Percentiles rank a stretch among this genome's conserved stretches.
These are phyloP conservation scores for Tenebrio molitor DNA, from an alignment of 1,140 invertebrate species.

Conservation along the genomic window DNA sequence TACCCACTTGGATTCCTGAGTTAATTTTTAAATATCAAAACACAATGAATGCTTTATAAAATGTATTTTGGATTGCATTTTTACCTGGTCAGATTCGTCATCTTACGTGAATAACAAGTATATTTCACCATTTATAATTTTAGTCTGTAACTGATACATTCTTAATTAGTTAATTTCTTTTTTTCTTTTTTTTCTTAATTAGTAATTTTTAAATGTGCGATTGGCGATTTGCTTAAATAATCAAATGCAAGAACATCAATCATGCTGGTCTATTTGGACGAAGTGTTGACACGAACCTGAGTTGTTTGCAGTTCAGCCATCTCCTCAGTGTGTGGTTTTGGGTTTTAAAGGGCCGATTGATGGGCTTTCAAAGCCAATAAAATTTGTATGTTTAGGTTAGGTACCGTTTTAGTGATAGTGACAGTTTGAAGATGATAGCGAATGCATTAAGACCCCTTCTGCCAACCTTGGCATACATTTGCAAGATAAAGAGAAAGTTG, in stretches of 20 bases:
- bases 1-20: too few species aligned
- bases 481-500: slow-evolving; percentile 10
- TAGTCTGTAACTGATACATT: too few species aligned
- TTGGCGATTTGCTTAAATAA: too few species aligned
- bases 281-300: slow-evolving; percentile 31
- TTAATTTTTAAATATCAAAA: too few species aligned
- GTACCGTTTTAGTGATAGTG: slow-evolving; percentile 33
- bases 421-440: slow-evolving; percentile 22
- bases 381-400: slow-evolving; percentile 36
- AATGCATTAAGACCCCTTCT: slow-evolving; percentile 17
- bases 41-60: too few species aligned
- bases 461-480: slow-evolving; percentile 13
- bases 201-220: neutral
- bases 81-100: too few species aligned
- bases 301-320: slow-evolving; percentile 16
- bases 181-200: neutral
- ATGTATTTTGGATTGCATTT: too few species aligned
- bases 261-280: slow-evolving; percentile 10
- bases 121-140: too few species aligned
- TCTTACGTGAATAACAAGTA: too few species aligned
- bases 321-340: slow-evolving; percentile 33
- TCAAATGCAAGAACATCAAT: slow-evolving; percentile 27
- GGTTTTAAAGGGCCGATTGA: slow-evolving; percentile 39
- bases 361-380: slow-evolving; percentile 40
- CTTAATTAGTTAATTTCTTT: neutral